Evolutionary conservation across 2,888 invertebrate species (phyloP), one percentile per base, ranked within the genome.

Genomic region (Ornithoptera alexandrae): DNA sequence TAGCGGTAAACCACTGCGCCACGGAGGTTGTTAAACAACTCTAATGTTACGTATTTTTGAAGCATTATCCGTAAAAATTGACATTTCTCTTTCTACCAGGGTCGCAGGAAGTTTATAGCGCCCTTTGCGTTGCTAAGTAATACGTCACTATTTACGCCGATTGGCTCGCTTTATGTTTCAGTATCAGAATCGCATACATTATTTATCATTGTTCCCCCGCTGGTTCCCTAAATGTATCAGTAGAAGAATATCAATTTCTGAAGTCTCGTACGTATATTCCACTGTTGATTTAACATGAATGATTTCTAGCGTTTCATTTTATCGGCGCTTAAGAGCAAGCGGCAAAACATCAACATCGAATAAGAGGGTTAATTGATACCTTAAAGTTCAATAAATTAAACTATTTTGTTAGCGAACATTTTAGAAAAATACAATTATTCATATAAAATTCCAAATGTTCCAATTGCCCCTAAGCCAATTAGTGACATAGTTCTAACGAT

Each of bases 131-230:
- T 64, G 53, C 58, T 42, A 39, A 68, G 61, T 53, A 46, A 65
- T 65, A 65, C 62, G 61, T 71, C 62, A 71, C 61, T 70, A 66
- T 70, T 72, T 70, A 71, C 68, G 66, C 65, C 57, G 36, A 65
- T 57, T 65, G 57, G 60, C 15, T 64, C 59, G 62, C 42, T 53
- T 61, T 50, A 67, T 20, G 56, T 7, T 67, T 67, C n/a, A 17
- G 46, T 53, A 61, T 61, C 36, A 50, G 58, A 50, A 60, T 59
- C 63, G 59, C 59, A 58, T 68, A 68, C 61, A 65, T 59, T 65
- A 65, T 58, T 65, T 59, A 65, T 65, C 46, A 59, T 42, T 58
- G 30, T 30, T 30, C 15, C 12, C 1, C 56, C 20, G 3, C 57
- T 20, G 30, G 62, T 22, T 50, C 10, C 24, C 30, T 30, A 62